A percentile compares a stretch with the other conserved stretches of the same genome.
phyloP scores from a whole-genome alignment of 2,888 invertebrate genomes.

The Tetanocera ferruginea region DNA sequence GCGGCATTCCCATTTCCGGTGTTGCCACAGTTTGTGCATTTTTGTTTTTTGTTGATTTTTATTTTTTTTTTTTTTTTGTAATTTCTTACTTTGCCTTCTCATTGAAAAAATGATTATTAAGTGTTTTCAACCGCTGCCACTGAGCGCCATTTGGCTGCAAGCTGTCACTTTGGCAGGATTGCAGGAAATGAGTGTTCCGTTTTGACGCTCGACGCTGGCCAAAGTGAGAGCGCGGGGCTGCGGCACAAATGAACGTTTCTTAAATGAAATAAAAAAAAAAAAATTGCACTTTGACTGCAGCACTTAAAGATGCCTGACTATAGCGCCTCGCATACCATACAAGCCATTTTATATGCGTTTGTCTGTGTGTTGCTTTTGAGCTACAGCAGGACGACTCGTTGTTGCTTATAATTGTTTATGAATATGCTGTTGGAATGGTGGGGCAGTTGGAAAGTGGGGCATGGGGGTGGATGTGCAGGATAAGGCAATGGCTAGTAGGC shows the following conservation, averaged over 20 bases:
- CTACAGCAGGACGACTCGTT: too few relatives aligned
- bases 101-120: constrained; percentile 30
- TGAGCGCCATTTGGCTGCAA: constrained; percentile 33
- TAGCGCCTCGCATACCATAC: too few relatives aligned
- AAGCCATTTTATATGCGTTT: too few relatives aligned
- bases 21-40: constrained; percentile 14
- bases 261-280: constrained; percentile 8
- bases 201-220: constrained; percentile 41
- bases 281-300: constrained; percentile 24
- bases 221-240: neutral
- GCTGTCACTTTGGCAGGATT: constrained; percentile 49
- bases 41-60: neutral
- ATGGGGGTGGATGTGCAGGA: neutral
- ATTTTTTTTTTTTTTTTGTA: neutral
- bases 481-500: neutral
- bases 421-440: neutral
- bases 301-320: neutral
- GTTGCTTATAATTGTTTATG: neutral
- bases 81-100: neutral
- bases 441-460: neutral
- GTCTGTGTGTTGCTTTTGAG: too few relatives aligned
- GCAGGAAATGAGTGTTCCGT: constrained; percentile 56
- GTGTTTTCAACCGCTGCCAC: constrained; percentile 32
- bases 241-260: neutral
- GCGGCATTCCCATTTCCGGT: constrained; percentile 35